Base-by-base conservation (phyloP, 2,888 invertebrate genomes). In the Drosophila aldrichi region DNA sequence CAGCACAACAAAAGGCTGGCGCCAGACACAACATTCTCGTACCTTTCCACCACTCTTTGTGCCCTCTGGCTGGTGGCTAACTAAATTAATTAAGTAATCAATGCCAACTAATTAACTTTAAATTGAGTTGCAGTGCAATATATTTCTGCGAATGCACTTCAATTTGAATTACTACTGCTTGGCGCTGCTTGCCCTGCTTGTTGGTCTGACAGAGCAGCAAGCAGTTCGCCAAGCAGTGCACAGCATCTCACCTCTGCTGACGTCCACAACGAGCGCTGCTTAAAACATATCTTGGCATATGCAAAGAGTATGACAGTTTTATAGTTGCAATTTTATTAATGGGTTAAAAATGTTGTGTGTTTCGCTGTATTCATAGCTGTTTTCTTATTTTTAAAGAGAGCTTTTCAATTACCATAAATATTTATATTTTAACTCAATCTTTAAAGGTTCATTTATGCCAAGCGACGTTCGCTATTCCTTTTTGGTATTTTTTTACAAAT, bases 211-310 rank as follows among this genome's bases (percentile, higher is more conserved):
- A 8, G 29, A 6, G 0, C 6, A 5, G 25, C 29, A 29, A 29
- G 0, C 48, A 1, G 63, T 55, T 3, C 16, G 4, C 0, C 0
- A 12, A 70, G 68, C 78, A 65, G 65, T 55, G n/a, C 46, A 32
- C 32, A 55, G 55, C 72, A 52, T 49, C 60, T 36, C 25, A n/a
- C 2, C 43, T 56, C 56, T 32, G 10, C 20, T 8, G 3, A 41
- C 32, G 25, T 29, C 22, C 8, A 4, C 18, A 34, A 40, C 72
- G 63, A 48, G 63, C 43, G 63, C 36, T 29, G 63, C 36, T 57
- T 46, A 16, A 52, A 14, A 5, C 6, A 16, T 18, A 34, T 41
- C 12, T 18, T 2, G 22, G 22, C 20, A 22, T 6, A 12, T 29
- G 12, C 1, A 3, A 4, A 12, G 1, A 2, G 16, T 54, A 54